Evolutionary conservation across 2,113 vertebrate species (phyloP).

Genomic region (Lophotis ruficrista): DNA sequence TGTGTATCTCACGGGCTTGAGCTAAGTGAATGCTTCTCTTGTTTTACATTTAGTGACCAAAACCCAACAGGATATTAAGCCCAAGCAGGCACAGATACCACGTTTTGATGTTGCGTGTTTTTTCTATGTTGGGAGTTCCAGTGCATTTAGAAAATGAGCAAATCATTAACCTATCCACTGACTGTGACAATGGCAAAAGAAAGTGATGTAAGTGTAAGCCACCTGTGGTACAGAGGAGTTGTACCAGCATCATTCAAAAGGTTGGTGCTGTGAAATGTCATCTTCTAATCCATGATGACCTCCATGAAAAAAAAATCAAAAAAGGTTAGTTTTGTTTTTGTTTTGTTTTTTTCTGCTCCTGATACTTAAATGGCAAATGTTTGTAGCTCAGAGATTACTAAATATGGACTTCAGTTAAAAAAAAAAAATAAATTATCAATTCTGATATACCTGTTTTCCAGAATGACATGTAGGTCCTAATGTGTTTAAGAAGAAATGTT

Average conservation of each 20-base stretch:
- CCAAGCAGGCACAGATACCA: background rate
- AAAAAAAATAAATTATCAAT: background rate
- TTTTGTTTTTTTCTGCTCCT: background rate
- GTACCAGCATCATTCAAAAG: background rate
- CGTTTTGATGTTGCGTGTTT: accelerated
- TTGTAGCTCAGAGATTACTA: background rate
- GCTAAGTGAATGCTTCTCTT: background rate
- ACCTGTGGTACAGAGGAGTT: background rate
- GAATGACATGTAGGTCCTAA: background rate
- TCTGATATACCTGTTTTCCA: background rate
- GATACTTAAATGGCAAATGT: background rate
- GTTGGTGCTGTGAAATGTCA: background rate
- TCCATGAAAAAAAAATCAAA: background rate
- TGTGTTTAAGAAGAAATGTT: background rate
- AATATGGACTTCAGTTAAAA: background rate
- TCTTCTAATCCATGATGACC: background rate
- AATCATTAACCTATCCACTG: background rate
- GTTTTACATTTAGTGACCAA: background rate
- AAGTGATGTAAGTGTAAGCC: background rate
- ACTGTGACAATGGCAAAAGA: background rate
- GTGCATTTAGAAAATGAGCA: background rate
- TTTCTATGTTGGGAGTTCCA: background rate
- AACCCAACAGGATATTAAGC: background rate
- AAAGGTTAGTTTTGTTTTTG: no score
- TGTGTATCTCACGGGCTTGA: background rate